These are phyloP conservation scores for Sula dactylatra DNA, from an alignment of 2,113 vertebrate genomes.

Conservation along the genomic window DNA sequence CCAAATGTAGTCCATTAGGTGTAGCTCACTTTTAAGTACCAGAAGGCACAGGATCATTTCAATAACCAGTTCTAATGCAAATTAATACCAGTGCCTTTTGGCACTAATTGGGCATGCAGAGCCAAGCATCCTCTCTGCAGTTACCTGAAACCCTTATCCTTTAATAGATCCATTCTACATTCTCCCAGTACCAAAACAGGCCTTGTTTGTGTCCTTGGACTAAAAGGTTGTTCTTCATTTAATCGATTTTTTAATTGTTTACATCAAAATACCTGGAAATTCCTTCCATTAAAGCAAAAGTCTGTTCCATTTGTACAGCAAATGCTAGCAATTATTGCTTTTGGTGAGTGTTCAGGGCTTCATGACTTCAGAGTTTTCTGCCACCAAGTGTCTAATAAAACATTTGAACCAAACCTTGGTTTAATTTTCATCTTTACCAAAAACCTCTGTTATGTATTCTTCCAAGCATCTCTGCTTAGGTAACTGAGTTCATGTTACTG, in stretches of 20 bases:
- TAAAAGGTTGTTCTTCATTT: not conserved
- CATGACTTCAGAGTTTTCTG: not conserved
- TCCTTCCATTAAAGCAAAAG: constrained; percentile 6
- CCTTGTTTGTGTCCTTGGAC: not conserved
- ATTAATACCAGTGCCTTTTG: not conserved
- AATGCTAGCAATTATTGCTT: not conserved
- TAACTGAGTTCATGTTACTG: not conserved
- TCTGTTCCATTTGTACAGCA: not conserved
- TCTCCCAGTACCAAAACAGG: not conserved
- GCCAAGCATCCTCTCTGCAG: not conserved
- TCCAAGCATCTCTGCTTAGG: not conserved
- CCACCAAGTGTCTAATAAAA: not conserved
- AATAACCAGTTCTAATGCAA: not conserved
- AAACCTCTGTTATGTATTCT: not conserved
- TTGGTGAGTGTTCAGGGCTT: not conserved
- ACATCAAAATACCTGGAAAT: constrained; percentile 37
- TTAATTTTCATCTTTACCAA: not conserved
- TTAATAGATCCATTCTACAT: not conserved
- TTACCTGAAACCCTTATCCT: not conserved
- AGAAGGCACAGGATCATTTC: not conserved
- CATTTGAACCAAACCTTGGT: not conserved
- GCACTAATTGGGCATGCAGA: not conserved
- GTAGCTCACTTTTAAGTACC: not conserved
- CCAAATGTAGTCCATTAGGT: not conserved
- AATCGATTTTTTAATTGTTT: constrained; percentile 44